Conservation (phyloP, 1,140 invertebrate species). For the Neotoxoptera formosana region DNA sequence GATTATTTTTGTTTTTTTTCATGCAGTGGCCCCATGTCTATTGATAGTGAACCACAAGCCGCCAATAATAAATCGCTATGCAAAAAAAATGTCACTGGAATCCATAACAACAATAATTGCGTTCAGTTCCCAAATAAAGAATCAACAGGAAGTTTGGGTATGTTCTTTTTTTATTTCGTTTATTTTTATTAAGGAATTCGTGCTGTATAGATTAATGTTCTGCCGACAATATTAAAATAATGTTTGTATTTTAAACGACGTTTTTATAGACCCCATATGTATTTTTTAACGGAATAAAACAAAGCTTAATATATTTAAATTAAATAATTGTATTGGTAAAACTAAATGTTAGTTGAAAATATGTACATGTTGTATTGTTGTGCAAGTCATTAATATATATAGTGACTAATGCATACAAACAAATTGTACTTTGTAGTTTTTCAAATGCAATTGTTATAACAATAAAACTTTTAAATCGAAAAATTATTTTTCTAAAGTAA, state of each 20-base stretch:
- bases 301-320: neutral
- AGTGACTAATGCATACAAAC: neutral
- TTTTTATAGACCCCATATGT: slow-evolving; percentile 29
- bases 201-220: neutral
- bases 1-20: slow-evolving; percentile 41
- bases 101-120: slow-evolving; percentile 53
- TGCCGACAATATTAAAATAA: slow-evolving; percentile 11
- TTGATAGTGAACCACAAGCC: slow-evolving; percentile 49
- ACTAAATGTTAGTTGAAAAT: neutral
- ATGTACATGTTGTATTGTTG: neutral
- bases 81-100: slow-evolving; percentile 51
- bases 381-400: neutral
- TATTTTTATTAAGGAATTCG: neutral
- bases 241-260: slow-evolving; percentile 20
- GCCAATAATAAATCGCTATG: slow-evolving; percentile 55
- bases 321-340: neutral
- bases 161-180: slow-evolving; percentile 27
- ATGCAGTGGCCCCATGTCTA: slow-evolving; percentile 43
- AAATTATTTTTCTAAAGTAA: neutral
- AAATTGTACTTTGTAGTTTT: neutral
- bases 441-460: neutral
- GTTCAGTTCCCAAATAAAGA: slow-evolving; percentile 55
- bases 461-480: neutral
- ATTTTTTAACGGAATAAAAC: neutral
- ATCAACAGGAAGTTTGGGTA: slow-evolving; percentile 53